phyloP scores from a whole-genome alignment of 2,113 vertebrate species.

The Catharus fuscescens region DNA sequence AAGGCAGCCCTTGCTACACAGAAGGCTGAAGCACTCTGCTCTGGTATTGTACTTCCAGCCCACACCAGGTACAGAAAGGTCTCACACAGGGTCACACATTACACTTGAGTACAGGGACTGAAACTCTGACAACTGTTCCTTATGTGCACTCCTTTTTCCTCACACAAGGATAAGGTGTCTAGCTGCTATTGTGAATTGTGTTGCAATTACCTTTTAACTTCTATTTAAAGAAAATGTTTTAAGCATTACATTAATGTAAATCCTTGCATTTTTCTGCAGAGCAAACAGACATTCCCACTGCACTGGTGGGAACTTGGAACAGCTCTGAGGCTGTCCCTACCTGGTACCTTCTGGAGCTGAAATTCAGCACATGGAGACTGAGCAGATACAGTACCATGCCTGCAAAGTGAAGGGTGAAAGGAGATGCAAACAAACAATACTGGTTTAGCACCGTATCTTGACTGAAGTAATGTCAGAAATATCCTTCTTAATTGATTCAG shows the following conservation, averaged over 20 bases:
- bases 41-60: background rate
- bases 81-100: background rate
- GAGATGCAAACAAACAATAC: background rate
- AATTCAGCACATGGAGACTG: background rate
- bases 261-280: background rate
- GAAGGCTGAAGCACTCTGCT: background rate
- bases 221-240: background rate
- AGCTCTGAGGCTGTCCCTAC: background rate
- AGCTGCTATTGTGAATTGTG: background rate
- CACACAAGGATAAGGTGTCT: background rate
- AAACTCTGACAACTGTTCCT: background rate
- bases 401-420: background rate
- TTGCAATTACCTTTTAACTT: background rate
- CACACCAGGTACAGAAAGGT: background rate
- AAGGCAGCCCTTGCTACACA: background rate
- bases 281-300: background rate
- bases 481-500: background rate
- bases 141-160: background rate
- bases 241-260: background rate
- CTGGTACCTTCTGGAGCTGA: background rate
- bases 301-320: background rate
- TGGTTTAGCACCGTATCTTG: background rate
- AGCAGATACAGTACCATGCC: accelerated
- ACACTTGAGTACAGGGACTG: background rate
- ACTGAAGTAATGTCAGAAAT: background rate